phyloP scores from a whole-genome alignment of 1,140 invertebrate species.

The Drusus annulatus region DNA sequence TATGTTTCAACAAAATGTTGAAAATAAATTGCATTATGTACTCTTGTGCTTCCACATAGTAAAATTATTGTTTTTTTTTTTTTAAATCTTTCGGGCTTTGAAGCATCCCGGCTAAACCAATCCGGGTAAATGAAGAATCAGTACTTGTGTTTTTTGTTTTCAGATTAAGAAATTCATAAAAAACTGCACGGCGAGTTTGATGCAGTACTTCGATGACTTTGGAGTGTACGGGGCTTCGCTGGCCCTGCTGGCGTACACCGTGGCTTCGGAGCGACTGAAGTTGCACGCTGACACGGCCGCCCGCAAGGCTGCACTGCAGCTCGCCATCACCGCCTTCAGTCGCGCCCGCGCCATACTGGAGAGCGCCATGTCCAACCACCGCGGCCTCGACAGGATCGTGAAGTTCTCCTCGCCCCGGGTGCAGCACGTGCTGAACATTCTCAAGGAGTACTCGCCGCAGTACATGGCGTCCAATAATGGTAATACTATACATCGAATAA shows the following conservation, averaged over 20 bases:
- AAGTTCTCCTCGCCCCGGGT: conserved; percentile 75
- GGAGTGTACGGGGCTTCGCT: conserved; percentile 76
- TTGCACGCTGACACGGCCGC: conserved; percentile 66
- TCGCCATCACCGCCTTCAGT: conserved; percentile 63
- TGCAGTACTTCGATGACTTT: conserved; percentile 68
- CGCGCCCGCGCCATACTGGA: conserved; percentile 61
- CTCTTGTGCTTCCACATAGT: too few relatives aligned
- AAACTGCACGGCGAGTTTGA: conserved; percentile 65
- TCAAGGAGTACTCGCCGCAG: conserved; percentile 69
- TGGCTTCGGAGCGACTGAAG: conserved; percentile 77
- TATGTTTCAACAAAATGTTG: too few relatives aligned
- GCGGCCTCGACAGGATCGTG: conserved; percentile 63
- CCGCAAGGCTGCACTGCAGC: conserved; percentile 66
- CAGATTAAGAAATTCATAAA: conserved; percentile 61
- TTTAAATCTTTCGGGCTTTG: too few relatives aligned
- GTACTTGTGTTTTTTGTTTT: conserved; percentile 19
- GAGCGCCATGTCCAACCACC: conserved; percentile 59
- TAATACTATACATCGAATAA: conserved; percentile 1
- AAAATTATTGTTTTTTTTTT: too few relatives aligned
- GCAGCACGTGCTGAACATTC: conserved; percentile 70
- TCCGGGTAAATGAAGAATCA: too few relatives aligned
- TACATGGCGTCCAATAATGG: neutral
- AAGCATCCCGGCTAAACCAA: too few relatives aligned
- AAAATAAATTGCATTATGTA: too few relatives aligned
- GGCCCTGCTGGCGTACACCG: conserved; percentile 72